Conservation (phyloP, 1,140 invertebrate genomes). For the Sminthurides bifidus region DNA sequence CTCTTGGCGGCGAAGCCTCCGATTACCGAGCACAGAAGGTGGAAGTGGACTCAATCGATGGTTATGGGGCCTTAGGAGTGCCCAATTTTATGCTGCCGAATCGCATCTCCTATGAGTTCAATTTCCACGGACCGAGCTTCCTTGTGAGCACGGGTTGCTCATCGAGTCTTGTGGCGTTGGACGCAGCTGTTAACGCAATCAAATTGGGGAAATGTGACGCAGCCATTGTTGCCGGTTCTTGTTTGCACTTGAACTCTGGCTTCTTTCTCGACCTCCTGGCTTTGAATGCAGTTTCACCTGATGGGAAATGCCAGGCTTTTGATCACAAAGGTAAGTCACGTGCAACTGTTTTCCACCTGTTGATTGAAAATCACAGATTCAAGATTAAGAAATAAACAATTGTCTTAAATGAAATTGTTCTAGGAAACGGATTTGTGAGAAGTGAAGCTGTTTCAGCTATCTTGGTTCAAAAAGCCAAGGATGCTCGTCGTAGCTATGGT, state of each 20-base stretch:
- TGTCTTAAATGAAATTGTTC: background rate
- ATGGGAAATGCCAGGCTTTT: background rate
- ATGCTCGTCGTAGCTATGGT: background rate
- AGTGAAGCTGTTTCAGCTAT: background rate
- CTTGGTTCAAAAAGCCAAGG: background rate
- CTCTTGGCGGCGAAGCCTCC: slow-evolving; percentile 33
- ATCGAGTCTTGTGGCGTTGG: too few relatives aligned
- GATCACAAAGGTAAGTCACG: background rate
- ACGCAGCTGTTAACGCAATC: too few relatives aligned
- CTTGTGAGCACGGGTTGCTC: slow-evolving; percentile 46
- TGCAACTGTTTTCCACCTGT: background rate
- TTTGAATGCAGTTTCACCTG: background rate
- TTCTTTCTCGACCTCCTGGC: background rate
- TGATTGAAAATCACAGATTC: background rate
- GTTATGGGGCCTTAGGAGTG: slow-evolving; percentile 53
- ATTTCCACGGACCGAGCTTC: slow-evolving; percentile 44
- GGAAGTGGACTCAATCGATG: slow-evolving; percentile 35
- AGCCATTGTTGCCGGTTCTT: too few relatives aligned
- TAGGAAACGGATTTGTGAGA: background rate
- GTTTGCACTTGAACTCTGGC: too few relatives aligned
- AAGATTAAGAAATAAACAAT: background rate
- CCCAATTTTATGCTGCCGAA: slow-evolving; percentile 55
- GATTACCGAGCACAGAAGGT: slow-evolving; percentile 26
- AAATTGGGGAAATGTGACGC: too few relatives aligned
- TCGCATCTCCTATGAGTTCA: slow-evolving; percentile 51